Evolutionary conservation across 2,113 vertebrate species (phyloP).

Genomic region (Melanostigma gelatinosum): DNA sequence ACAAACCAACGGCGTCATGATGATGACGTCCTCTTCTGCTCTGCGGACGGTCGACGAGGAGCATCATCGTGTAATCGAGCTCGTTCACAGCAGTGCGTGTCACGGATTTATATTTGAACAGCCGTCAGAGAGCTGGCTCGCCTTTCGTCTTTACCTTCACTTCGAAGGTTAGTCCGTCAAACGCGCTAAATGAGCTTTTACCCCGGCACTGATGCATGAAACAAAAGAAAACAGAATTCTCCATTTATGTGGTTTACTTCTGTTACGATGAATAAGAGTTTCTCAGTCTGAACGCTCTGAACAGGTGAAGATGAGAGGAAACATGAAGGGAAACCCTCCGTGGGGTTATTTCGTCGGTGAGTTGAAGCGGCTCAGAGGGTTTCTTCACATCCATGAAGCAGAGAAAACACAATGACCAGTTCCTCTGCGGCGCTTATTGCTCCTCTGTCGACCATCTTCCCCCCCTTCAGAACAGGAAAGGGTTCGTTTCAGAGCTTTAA

Average conservation of each 20-base stretch:
- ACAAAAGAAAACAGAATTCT: background rate
- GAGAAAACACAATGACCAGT: background rate
- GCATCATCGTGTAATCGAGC: background rate
- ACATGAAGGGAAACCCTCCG: background rate
- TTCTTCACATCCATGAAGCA: background rate
- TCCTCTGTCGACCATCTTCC: background rate
- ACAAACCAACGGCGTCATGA: too few relatives aligned
- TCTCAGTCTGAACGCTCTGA: slow-evolving; percentile 9
- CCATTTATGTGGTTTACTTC: background rate
- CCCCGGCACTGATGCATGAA: background rate
- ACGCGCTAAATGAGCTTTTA: slow-evolving; percentile 24
- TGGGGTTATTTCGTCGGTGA: background rate
- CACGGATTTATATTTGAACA: slow-evolving; percentile 46
- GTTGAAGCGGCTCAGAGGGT: background rate
- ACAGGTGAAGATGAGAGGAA: slow-evolving; percentile 8
- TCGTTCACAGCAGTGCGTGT: slow-evolving; percentile 21
- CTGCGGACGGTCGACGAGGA: background rate
- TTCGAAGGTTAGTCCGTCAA: slow-evolving; percentile 54
- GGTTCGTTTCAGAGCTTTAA: slow-evolving; percentile 8
- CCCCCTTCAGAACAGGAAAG: slow-evolving; percentile 4
- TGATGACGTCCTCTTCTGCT: too few relatives aligned
- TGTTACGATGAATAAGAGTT: background rate
- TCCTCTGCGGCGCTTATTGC: background rate
- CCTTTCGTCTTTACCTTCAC: slow-evolving; percentile 26
- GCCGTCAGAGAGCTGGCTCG: slow-evolving; percentile 38